A percentile compares a stretch with the other conserved stretches of the same genome.
Conservation (phyloP, 2,888 invertebrate genomes). For the Oxystoma pomonae region DNA sequence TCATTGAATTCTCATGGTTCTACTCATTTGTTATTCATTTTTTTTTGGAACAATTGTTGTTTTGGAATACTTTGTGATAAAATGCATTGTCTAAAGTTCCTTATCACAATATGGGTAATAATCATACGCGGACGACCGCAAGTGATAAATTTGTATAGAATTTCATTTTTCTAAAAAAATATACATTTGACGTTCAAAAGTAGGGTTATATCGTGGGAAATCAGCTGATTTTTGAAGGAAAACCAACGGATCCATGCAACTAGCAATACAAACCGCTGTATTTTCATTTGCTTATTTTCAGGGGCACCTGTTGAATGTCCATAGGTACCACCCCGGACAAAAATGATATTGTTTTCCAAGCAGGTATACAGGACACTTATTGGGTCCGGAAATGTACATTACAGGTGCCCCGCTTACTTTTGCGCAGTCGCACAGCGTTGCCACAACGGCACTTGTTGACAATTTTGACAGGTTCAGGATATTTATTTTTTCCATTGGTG, state of each 20-base stretch:
- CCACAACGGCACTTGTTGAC: background rate
- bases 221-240: background rate
- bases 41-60: background rate
- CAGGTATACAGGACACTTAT: background rate
- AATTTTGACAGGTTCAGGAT: background rate
- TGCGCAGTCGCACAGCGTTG: background rate
- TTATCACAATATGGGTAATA: background rate
- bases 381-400: too few species aligned
- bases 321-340: too few species aligned
- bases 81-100: background rate
- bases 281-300: too few species aligned
- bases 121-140: background rate
- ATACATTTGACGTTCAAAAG: background rate
- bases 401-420: too few species aligned
- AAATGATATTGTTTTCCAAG: too few species aligned
- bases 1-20: background rate
- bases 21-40: background rate
- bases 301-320: too few species aligned
- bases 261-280: too few species aligned
- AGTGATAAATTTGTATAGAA: background rate
- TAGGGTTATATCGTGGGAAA: background rate
- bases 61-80: background rate
- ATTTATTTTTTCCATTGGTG: background rate
- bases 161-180: background rate
- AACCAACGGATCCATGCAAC: too few species aligned